Evolutionary conservation across 92 coral and sea anemone genomes (phyloP), one percentile per base, ranked within the genome.

Genomic region (Plumapathes pennacea): DNA sequence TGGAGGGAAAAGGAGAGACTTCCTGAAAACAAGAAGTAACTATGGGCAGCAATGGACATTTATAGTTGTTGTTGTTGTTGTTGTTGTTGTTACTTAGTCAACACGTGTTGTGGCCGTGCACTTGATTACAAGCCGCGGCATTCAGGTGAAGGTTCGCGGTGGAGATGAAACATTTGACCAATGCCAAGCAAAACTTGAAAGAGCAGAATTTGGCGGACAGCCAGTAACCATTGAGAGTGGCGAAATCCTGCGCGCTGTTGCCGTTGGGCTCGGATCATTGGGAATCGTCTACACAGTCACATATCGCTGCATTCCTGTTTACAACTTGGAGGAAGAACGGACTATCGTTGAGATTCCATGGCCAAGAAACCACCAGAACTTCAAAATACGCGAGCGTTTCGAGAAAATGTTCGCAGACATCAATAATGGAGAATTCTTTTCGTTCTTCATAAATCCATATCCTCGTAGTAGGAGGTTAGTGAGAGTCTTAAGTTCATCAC

Each of bases 391-490:
- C 5, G 44, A 50, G 8, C 30, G 15, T 26, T 67, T 79, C 42
- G 58, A 57, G 11, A 22, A 32, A 10, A 61, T 54, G 38, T 72
- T 79, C 26, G 25, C 64, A 9, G 37, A 78, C 12, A 10, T 31
- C 19, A 10, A 54, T 0, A 46, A 69, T n/a, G 82, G 86, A 32
- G 86, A 79, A 51, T 83, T 42, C 29, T 83, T 83, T 72, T 83
- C 90, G 7, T 50, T 83, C 32, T 64, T 83, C n/a, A 62, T 83
- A 13, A 83, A 83, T 24, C 89, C 89, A 6, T 83, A 83, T 71
- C 85, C 85, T 23, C 70, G 65, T 34, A 72, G 76, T n/a, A 28
- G 22, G 32, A 27, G 72, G 85, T 78, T 39, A 60, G 63, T 14
- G 11, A 3, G 2, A 10, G 43, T 18, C 6, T n/a, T n/a, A n/a